These are phyloP conservation scores for Zoroaster sp. DNA, from an alignment of 53 echinoderm and acorn worm genomes.

Conservation along the genomic window DNA sequence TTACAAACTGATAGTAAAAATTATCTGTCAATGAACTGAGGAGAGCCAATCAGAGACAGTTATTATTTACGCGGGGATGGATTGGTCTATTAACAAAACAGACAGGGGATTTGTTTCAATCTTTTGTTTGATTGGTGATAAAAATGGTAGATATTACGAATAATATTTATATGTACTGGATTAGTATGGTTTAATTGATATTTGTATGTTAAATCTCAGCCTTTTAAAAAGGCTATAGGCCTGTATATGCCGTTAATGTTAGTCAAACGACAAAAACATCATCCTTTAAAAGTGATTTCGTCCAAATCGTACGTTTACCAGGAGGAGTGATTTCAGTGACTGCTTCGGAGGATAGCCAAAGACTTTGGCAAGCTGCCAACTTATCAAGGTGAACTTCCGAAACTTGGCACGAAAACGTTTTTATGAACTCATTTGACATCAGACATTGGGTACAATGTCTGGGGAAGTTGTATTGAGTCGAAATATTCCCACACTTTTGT, in stretches of 20 bases:
- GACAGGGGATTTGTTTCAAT: neutral
- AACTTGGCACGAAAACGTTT: neutral
- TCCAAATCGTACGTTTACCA: neutral
- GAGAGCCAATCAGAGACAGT: slow-evolving; percentile 8
- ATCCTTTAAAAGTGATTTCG: neutral
- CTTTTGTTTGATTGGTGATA: neutral
- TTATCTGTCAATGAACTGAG: slow-evolving; percentile 23
- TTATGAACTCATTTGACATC: neutral
- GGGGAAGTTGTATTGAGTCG: neutral
- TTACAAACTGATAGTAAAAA: slow-evolving; percentile 49
- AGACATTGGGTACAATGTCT: neutral
- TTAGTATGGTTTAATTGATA: neutral
- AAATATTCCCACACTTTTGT: neutral
- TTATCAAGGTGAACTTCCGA: neutral
- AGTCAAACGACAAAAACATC: neutral
- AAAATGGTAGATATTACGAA: neutral
- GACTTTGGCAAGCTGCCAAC: neutral
- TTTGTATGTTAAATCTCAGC: neutral
- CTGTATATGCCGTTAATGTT: neutral
- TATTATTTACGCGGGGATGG: neutral
- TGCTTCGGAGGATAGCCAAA: neutral
- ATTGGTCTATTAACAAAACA: neutral
- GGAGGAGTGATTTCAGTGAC: neutral
- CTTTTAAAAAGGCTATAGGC: neutral
- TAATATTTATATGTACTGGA: neutral